Percentiles rank a stretch among this genome's conserved stretches.
Evolutionary conservation across 2,113 vertebrate genomes (phyloP).

Genomic region (Hypanus sabinus): DNA sequence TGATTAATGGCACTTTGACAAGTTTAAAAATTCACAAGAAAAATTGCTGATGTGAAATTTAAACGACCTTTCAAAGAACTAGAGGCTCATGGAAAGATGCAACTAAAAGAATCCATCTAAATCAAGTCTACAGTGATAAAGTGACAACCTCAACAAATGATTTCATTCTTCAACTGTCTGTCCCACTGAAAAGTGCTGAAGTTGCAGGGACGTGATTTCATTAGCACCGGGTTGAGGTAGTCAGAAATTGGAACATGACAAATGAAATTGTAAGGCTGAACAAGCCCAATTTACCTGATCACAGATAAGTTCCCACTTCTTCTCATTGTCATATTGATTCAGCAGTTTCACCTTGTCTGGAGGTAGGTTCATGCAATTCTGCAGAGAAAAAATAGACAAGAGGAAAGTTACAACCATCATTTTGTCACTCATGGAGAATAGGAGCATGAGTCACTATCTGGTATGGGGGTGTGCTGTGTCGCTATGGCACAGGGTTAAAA

Average conservation of each 20-base stretch:
- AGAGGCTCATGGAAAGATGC: neutral
- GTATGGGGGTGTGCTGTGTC: too few species aligned
- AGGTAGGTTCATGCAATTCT: conserved; percentile 93
- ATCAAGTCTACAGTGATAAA: neutral
- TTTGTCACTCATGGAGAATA: too few species aligned
- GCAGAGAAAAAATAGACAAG: conserved; percentile 41
- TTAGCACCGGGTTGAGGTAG: neutral
- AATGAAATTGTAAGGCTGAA: neutral
- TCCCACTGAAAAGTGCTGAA: neutral
- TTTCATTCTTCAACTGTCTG: neutral
- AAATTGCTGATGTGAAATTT: neutral
- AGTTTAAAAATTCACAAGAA: neutral
- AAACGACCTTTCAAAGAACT: neutral
- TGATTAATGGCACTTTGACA: neutral
- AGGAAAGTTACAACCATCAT: neutral
- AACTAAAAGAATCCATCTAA: neutral
- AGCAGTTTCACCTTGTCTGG: conserved; percentile 85
- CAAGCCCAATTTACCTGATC: conserved; percentile 67
- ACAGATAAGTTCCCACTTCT: conserved; percentile 96
- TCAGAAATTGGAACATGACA: neutral
- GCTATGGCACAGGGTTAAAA: too few species aligned
- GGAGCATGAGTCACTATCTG: neutral
- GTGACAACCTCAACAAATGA: neutral
- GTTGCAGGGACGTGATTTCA: neutral
- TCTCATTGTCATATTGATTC: conserved; percentile 85